Evolutionary conservation across 2,797 vertebrate species (phyloP).

Genomic region (Synanceia verrucosa): DNA sequence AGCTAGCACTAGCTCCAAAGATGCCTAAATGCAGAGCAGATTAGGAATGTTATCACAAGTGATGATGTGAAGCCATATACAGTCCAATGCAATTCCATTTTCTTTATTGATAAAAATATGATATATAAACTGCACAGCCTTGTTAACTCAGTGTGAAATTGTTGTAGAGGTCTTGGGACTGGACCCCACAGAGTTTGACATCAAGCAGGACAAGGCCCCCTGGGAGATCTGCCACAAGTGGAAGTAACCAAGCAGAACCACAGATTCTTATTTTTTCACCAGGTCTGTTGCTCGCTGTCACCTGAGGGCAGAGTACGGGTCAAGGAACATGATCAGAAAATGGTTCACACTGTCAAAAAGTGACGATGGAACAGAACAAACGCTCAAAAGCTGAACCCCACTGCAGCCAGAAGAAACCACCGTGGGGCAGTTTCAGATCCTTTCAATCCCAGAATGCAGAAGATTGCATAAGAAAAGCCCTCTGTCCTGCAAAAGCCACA

Average conservation of each 20-base stretch:
- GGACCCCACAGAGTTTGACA: constrained; percentile 35
- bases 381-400: constrained; percentile 13
- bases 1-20: too few relatives aligned
- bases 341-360: constrained; percentile 3
- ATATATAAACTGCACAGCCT: neutral
- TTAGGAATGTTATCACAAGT: neutral
- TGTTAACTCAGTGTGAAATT: constrained; percentile 41
- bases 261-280: constrained; percentile 74
- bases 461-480: neutral
- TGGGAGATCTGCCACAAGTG: constrained; percentile 38
- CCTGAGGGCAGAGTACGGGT: constrained; percentile 38
- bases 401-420: constrained; percentile 1
- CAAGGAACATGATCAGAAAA: constrained; percentile 27
- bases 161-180: constrained; percentile 24
- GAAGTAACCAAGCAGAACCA: constrained; percentile 62
- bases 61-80: neutral
- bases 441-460: neutral
- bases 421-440: neutral
- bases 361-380: constrained; percentile 3
- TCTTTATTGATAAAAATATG: neutral
- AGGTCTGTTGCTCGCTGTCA: constrained; percentile 44
- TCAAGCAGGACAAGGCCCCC: constrained; percentile 32
- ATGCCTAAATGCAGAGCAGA: too few relatives aligned
- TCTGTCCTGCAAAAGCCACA: constrained; percentile 3
- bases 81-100: neutral